phyloP scores from a whole-genome alignment of 2,888 invertebrate genomes.

The Lasioglossum villosulum region DNA sequence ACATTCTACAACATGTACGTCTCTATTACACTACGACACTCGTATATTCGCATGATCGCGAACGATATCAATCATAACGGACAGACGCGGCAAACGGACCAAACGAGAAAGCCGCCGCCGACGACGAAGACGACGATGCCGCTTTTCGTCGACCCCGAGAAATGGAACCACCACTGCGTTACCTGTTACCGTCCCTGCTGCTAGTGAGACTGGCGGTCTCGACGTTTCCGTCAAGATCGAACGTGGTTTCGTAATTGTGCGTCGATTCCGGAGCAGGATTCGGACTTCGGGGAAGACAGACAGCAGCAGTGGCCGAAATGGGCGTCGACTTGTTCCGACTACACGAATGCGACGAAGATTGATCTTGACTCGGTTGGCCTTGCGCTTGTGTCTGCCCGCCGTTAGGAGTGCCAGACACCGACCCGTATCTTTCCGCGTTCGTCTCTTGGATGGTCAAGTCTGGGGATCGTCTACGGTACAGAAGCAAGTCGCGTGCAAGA shows the following conservation, averaged over 20 bases:
- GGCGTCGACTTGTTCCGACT: slow-evolving; percentile 80
- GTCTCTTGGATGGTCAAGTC: slow-evolving; percentile 81
- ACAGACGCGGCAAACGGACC: not conserved
- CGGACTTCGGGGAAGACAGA: slow-evolving; percentile 73
- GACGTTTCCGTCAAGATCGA: slow-evolving; percentile 96
- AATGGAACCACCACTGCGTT: slow-evolving; percentile 71
- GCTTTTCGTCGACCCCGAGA: not conserved
- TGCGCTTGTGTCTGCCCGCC: slow-evolving; percentile 67
- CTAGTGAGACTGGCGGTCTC: slow-evolving; percentile 94
- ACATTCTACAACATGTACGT: not conserved
- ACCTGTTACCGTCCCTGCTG: slow-evolving; percentile 91
- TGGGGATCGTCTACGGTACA: slow-evolving; percentile 82
- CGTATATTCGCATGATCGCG: not conserved
- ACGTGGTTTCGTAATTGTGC: slow-evolving; percentile 93
- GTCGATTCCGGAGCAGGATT: slow-evolving; percentile 84
- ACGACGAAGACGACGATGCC: not conserved
- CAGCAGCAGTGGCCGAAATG: slow-evolving; percentile 60
- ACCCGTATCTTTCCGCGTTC: slow-evolving; percentile 81
- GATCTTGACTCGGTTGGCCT: slow-evolving; percentile 56
- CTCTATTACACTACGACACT: not conserved
- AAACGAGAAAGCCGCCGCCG: not conserved
- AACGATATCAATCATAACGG: not conserved
- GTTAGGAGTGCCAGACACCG: slow-evolving; percentile 77
- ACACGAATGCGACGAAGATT: slow-evolving; percentile 79
- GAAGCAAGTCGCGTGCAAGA: slow-evolving; percentile 71